Conservation (phyloP, 2,888 invertebrate species). For the Acronicta alni region DNA sequence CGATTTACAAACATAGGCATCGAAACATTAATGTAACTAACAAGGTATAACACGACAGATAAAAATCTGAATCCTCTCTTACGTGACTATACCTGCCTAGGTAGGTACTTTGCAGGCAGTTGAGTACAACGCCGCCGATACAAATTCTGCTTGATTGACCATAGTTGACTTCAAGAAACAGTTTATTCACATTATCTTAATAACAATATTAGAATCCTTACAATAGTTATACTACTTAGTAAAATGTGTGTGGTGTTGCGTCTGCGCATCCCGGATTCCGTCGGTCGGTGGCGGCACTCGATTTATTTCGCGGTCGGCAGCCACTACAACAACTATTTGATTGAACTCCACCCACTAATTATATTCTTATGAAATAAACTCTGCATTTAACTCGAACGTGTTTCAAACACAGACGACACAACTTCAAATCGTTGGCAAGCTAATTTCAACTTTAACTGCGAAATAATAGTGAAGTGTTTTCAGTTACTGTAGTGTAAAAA, state of each 20-base stretch:
- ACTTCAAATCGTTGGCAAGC: background rate
- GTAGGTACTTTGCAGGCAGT: too few relatives aligned
- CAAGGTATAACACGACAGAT: too few relatives aligned
- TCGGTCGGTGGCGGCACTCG: slow-evolving; percentile 55
- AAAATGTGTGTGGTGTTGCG: background rate
- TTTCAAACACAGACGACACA: slow-evolving; percentile 43
- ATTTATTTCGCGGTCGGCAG: slow-evolving; percentile 71
- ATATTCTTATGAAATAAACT: slow-evolving; percentile 88
- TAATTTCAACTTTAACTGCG: slow-evolving; percentile 9
- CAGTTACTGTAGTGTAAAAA: slow-evolving; percentile 4
- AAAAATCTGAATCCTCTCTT: too few relatives aligned
- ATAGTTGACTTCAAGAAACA: too few relatives aligned
- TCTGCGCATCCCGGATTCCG: slow-evolving; percentile 19
- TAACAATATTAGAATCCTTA: too few relatives aligned
- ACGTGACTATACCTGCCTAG: too few relatives aligned
- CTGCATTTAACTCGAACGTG: slow-evolving; percentile 76
- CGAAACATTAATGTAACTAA: background rate
- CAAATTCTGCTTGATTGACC: too few relatives aligned
- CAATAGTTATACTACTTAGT: too few relatives aligned
- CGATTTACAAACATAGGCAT: background rate
- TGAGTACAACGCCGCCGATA: too few relatives aligned
- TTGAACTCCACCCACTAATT: slow-evolving; percentile 89
- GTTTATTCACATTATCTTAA: too few relatives aligned
- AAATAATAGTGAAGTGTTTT: slow-evolving; percentile 13
- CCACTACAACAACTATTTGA: slow-evolving; percentile 77